Base-by-base conservation (phyloP, 1,140 invertebrate genomes). In the Leptestheria dahalacensis region DNA sequence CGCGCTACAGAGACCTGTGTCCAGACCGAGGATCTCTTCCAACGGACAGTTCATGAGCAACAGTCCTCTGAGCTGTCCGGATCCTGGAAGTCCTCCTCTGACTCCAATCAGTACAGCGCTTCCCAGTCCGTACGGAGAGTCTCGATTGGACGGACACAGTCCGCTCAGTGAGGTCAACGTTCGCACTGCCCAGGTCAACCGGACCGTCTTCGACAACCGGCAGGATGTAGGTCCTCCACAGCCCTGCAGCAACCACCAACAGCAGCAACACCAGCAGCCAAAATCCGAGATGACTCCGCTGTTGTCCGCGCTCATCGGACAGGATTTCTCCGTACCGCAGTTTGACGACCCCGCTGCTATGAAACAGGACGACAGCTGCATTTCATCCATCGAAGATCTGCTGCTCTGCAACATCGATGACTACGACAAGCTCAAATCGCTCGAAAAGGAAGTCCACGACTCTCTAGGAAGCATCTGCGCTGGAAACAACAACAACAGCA, bases 381-480 rank as follows among this genome's bases (percentile, higher is more conserved):
- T 60, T 23, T 51, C 58, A 0, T 51, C 49, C 1, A 60, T 60
- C 58, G 58, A 60, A 20, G 58, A 60, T 29, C 20, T 60, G 24
- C 28, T 60, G n/a, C 41, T 60, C 29, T 60, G 58, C 50, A 52
- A 60, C 58, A 60, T 60, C 28, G 82, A 83, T 64, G 82, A 85
- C 65, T 84, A 82, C 63, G 83, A 85, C 66, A 84, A 84, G 66
- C 73, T 85, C 54, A 84, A 83, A 67, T 61, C 65, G 28, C 68
- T 70, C 49, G 68, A 69, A 15, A 41, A 41, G 15, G 33, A 41
- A 41, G 33, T 41, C 33, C 33, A 41, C 33, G 33, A 41, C 33
- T 41, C 33, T 6, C 33, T 64, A n/a, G n/a, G n/a, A n/a, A n/a
- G n/a, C n/a, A n/a, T n/a, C 6, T 41, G 33, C 33, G 33, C 33